Base-by-base conservation (phyloP, 2,113 vertebrate species). In the Rhadina sibilatrix region DNA sequence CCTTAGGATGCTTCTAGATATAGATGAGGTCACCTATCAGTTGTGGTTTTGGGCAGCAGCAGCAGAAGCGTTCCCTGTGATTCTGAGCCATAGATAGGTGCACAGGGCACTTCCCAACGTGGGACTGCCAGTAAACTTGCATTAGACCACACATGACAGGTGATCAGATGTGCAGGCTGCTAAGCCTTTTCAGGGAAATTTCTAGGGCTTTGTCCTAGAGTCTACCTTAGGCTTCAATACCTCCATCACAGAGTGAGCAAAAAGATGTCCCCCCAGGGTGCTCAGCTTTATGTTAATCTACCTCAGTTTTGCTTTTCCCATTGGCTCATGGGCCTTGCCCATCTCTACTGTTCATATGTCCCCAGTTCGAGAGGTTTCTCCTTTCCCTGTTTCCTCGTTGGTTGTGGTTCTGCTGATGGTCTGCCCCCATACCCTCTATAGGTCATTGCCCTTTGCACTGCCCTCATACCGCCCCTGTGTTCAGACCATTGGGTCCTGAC, bases 61-160 rank as follows among this genome's bases (percentile, higher is more conserved):
- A 60, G 44, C 4, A 42, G 47, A 13, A 63, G 15, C 4, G 9
- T 17, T 49, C 21, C 4, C 21, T 7, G 8, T 0, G 4, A 30
- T 21, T 56, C 50, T 3, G 0, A 50, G 66, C 35, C 9, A 38
- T 6, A 18, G 28, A 25, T 9, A 11, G 3, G 33, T 28, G 53
- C 63, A 77, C 27, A 31, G 12, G 18, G 10, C 49, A 49, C 25
- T 42, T 80, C 21, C 11, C 42, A 49, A 3, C 0, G 0, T 15
- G 20, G 14, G 11, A 37, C 23, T 23, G 6, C 31, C 25, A 52
- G 8, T 28, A 37, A 50, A 72, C 37, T 33, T 15, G 12, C 1
- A 0, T 5, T 16, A 16, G n/a, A 75, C 8, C 11, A 24, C 47
- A 40, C 13, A 21, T 2, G 12, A 30, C 61, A 60, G 28, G 28